phyloP scores from a whole-genome alignment of 2,113 vertebrate genomes.

The Xenopus laevis region DNA sequence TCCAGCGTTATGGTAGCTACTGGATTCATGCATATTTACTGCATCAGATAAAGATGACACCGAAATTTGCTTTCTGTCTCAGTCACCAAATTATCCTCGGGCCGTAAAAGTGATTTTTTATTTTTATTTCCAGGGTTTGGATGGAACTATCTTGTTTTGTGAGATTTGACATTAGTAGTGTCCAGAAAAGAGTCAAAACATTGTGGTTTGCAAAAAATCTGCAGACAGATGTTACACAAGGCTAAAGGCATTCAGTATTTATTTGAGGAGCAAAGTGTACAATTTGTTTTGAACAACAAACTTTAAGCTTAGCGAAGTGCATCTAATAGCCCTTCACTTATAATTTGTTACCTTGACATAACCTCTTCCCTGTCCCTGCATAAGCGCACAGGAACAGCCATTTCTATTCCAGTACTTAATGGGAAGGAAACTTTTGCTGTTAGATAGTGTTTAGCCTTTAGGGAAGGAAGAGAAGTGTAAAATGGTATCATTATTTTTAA shows the following conservation, averaged over 20 bases:
- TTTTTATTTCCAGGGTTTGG: no score
- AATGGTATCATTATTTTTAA: slow-evolving; percentile 14
- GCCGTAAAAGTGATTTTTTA: no score
- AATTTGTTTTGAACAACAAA: slow-evolving; percentile 15
- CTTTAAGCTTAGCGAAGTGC: neutral
- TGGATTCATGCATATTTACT: neutral
- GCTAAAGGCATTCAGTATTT: slow-evolving; percentile 8
- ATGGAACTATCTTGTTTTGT: neutral
- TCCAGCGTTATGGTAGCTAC: neutral
- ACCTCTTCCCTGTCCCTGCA: neutral
- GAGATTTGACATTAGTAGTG: neutral
- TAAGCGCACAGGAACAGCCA: neutral
- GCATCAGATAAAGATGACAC: slow-evolving; percentile 5
- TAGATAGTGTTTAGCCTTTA: neutral
- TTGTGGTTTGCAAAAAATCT: neutral
- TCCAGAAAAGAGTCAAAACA: neutral
- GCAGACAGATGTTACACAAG: slow-evolving; percentile 9
- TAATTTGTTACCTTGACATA: slow-evolving; percentile 8
- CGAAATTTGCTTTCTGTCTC: neutral
- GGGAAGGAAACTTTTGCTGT: neutral
- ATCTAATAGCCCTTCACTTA: neutral
- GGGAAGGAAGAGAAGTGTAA: neutral
- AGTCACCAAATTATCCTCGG: neutral
- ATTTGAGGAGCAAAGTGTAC: slow-evolving; percentile 22
- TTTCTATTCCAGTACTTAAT: neutral